Evolutionary conservation across 2,113 vertebrate genomes (phyloP).

Genomic region (Grammomys dolichurus): DNA sequence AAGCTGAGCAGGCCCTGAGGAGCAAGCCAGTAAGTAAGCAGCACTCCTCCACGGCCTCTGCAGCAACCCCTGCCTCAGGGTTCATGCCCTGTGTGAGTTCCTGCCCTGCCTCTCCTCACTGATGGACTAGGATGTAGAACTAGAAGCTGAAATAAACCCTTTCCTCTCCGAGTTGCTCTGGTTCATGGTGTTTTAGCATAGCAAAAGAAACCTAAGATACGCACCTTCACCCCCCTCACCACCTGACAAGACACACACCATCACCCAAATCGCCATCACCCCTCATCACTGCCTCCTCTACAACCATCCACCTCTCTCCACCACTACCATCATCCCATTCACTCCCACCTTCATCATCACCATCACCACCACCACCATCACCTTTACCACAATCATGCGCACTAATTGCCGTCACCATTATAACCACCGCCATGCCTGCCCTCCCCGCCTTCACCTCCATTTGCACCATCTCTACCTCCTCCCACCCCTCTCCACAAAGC

Average conservation of each 20-base stretch:
- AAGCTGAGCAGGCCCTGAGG: neutral
- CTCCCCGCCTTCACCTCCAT: neutral
- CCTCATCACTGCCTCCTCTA: accelerated
- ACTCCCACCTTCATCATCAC: accelerated
- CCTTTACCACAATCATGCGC: neutral
- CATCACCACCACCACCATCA: accelerated
- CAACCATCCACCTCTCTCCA: neutral
- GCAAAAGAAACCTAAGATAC: neutral
- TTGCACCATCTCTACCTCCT: neutral
- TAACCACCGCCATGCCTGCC: too few relatives aligned
- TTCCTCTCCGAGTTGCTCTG: neutral
- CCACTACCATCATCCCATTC: accelerated
- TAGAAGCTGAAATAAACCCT: neutral
- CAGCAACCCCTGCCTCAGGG: neutral
- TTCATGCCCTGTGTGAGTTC: neutral
- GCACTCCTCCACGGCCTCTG: neutral
- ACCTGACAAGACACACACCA: too few relatives aligned
- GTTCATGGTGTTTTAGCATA: neutral
- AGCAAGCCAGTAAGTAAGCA: neutral
- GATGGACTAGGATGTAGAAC: neutral
- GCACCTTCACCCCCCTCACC: accelerated
- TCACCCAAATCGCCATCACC: neutral
- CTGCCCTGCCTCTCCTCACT: neutral
- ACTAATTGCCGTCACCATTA: neutral
- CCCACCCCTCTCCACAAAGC: neutral